A percentile compares a stretch with the other conserved stretches of the same genome.
Conservation (phyloP, 2,888 invertebrate species). For the Beris morrisii region DNA sequence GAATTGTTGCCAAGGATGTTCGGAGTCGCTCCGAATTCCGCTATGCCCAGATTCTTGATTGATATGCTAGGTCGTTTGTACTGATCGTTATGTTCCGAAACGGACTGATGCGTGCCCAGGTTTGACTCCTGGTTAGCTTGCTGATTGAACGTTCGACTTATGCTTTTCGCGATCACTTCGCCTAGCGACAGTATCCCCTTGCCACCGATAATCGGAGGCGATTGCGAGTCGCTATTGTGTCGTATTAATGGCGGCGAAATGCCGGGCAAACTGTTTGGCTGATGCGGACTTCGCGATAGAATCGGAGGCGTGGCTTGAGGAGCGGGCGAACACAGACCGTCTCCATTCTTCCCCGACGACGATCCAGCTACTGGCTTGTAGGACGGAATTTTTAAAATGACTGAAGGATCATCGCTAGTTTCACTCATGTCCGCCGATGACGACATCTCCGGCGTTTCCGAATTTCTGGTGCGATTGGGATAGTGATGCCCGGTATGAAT, state of each 20-base stretch:
- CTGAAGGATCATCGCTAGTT: constrained; percentile 61
- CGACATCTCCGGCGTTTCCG: constrained; percentile 58
- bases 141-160: constrained; percentile 73
- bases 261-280: constrained; percentile 48
- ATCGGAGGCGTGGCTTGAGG: constrained; percentile 45
- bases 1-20: constrained; percentile 51
- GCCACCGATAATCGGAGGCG: constrained; percentile 58
- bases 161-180: constrained; percentile 90
- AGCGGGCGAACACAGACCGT: constrained; percentile 53
- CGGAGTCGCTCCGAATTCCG: constrained; percentile 57
- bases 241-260: constrained; percentile 58
- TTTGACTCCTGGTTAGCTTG: constrained; percentile 50
- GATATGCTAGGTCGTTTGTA: constrained; percentile 62
- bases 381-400: constrained; percentile 92
- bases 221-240: constrained; percentile 59
- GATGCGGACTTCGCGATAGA: constrained; percentile 41
- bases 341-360: constrained; percentile 56
- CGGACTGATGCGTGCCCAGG: constrained; percentile 57
- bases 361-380: constrained; percentile 67
- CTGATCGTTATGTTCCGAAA: constrained; percentile 50
- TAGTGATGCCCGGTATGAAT: constrained; percentile 41
- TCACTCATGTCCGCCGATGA: constrained; percentile 53
- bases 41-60: constrained; percentile 60
- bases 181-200: constrained; percentile 70
- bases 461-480: constrained; percentile 52